phyloP scores from a whole-genome alignment of 2,797 vertebrate genomes.

The Ciconia nigra region DNA sequence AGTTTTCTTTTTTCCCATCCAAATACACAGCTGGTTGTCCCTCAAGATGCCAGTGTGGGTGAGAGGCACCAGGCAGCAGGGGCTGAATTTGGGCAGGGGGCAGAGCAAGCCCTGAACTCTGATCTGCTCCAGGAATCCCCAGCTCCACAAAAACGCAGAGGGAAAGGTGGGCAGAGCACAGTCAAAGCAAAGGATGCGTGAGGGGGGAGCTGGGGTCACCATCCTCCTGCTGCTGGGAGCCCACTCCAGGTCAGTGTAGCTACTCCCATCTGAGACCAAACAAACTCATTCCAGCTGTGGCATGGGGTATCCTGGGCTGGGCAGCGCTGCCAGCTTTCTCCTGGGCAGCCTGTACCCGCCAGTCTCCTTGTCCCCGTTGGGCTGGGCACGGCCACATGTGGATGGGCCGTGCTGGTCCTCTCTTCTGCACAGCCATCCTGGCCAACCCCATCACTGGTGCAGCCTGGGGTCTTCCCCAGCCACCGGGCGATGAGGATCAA shows the following conservation, averaged over 20 bases:
- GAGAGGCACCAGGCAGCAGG: background rate
- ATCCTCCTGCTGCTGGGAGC: background rate
- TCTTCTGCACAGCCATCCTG: accelerated
- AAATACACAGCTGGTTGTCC: background rate
- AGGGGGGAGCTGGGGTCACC: background rate
- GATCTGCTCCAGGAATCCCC: background rate
- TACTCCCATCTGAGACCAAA: background rate
- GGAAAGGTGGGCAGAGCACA: background rate
- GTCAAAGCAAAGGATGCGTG: background rate
- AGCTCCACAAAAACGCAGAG: background rate
- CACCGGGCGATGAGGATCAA: accelerated
- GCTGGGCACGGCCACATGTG: accelerated
- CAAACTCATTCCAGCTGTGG: background rate
- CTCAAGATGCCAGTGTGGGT: background rate
- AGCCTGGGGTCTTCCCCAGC: background rate
- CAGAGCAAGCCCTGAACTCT: background rate
- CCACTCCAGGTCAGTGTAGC: background rate
- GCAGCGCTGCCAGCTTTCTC: background rate
- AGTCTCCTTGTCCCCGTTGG: background rate
- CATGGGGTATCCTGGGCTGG: background rate
- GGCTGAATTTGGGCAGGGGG: background rate
- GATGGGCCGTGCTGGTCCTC: accelerated
- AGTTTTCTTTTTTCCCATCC: background rate
- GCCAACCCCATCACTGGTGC: background rate
- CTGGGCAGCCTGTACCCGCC: background rate